phyloP scores from a whole-genome alignment of 2,888 invertebrate species.

The Plagiodera versicolora region DNA sequence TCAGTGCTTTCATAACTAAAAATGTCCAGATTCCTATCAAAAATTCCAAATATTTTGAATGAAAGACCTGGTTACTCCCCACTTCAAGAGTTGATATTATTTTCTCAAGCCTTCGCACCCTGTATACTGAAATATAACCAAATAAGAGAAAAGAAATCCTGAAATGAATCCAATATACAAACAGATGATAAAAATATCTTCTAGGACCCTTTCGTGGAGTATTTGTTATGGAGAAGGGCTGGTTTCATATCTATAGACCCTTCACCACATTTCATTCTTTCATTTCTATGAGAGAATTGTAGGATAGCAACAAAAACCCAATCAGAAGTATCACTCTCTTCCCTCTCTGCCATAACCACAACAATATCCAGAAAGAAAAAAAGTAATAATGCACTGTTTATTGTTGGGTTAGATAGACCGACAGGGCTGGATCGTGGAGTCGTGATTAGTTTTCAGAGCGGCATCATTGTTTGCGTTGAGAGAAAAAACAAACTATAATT shows the following conservation, averaged over 20 bases:
- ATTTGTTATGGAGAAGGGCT: neutral
- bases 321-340: neutral
- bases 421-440: constrained; percentile 13
- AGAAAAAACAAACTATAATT: constrained; percentile 29
- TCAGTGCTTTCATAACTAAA: no score
- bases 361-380: constrained; percentile 13
- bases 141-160: no score
- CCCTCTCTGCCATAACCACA: constrained; percentile 7
- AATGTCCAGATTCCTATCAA: no score
- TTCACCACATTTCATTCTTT: neutral
- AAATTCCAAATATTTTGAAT: no score
- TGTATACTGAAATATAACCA: no score
- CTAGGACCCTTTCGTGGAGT: neutral
- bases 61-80: no score
- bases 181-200: neutral
- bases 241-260: neutral
- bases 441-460: constrained; percentile 28
- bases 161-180: no score
- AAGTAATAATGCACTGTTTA: constrained; percentile 22
- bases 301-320: neutral
- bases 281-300: neutral
- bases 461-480: constrained; percentile 14
- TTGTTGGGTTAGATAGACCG: constrained; percentile 21
- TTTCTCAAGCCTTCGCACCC: no score
- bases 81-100: no score